These are phyloP conservation scores for Prolemur simus DNA, from an alignment of 2,113 vertebrate genomes.

Conservation along the genomic window DNA sequence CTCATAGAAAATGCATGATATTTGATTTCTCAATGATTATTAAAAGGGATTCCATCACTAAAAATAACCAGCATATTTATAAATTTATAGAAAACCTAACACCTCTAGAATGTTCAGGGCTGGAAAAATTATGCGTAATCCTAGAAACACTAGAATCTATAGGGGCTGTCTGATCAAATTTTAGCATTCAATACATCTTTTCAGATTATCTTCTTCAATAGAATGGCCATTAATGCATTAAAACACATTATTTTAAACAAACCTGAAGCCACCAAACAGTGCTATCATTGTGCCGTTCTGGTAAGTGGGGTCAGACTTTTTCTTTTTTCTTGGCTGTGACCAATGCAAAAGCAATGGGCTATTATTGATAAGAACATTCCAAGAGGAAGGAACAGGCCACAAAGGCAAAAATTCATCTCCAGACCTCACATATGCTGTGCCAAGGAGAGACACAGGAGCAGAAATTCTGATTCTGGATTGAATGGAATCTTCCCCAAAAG, in stretches of 20 bases:
- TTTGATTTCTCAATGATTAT: neutral
- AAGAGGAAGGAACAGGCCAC: neutral
- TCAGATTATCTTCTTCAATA: neutral
- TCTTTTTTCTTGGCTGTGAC: neutral
- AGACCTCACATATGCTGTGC: neutral
- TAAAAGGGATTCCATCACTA: neutral
- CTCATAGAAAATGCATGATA: neutral
- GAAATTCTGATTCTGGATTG: neutral
- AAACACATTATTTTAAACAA: slow-evolving; percentile 33
- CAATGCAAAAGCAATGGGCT: neutral
- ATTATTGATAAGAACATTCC: neutral
- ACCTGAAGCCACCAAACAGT: neutral
- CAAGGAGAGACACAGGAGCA: neutral
- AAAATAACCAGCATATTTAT: neutral
- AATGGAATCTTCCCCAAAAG: neutral
- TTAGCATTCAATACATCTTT: neutral
- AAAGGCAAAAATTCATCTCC: neutral
- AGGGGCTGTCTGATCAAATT: neutral
- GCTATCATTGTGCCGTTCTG: neutral
- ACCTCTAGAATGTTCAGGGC: neutral
- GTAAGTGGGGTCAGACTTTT: neutral
- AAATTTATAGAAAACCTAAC: neutral
- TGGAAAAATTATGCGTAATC: slow-evolving; percentile 7
- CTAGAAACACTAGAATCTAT: neutral
- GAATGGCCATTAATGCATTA: neutral